Base-by-base conservation (phyloP, 1,140 invertebrate species). In the Drusus annulatus region DNA sequence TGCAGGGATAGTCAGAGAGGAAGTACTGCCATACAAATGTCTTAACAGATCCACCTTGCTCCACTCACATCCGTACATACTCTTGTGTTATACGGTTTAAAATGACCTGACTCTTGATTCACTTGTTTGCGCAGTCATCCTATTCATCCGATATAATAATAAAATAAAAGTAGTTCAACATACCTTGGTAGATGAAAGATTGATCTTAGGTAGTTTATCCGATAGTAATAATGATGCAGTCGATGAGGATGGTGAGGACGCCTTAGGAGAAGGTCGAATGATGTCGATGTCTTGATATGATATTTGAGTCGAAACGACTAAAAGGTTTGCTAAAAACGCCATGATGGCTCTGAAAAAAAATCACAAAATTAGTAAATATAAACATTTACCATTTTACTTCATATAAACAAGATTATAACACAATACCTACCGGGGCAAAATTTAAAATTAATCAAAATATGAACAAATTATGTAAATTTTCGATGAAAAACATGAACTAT, bases 341-440 rank as follows among this genome's bases (percentile, higher is more conserved):
- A 83, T 83, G 82, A 83, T 83, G 82, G 82, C 82, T 73, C 82
- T 83, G 79, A 71, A 80, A 76, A 17, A 76, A 76, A 25, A 74
- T 36, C 6, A 65, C 23, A 52, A 21, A 51, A 73, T 73, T 28
- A 73, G 8, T 21, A 31, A 21, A 65, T 65, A 63, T 16, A 21
- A 63, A 63, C 25, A 63, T 31, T n/a, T n/a, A n/a, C n/a, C n/a
- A n/a, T n/a, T n/a, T n/a, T n/a, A n/a, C n/a, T n/a, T n/a, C n/a
- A n/a, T n/a, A n/a, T n/a, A n/a, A n/a, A n/a, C 3, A 25, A 2
- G 0, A 28, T 63, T 3, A 63, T 16, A 63, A 63, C 1, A 63
- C 15, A 5, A 16, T 19, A 54, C 2, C 31, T 36, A 36, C 5
- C 5, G 8, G 8, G 31, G 8, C 5, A 36, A 36, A n/a, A n/a